phyloP scores from a whole-genome alignment of 2,797 vertebrate genomes.

The Calcarius lapponicus region DNA sequence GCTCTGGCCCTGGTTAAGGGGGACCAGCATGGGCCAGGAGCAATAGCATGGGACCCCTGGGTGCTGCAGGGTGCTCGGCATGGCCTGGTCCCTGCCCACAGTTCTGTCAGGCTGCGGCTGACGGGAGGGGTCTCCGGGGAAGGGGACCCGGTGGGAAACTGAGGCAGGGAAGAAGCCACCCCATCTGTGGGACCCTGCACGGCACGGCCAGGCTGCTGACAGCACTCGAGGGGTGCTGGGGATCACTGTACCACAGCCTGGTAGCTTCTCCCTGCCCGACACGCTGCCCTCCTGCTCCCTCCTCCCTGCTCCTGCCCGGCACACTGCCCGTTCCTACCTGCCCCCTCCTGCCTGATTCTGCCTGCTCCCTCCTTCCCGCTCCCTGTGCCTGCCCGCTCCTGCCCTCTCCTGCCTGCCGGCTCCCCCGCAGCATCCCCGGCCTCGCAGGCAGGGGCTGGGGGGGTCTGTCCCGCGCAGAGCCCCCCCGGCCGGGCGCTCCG shows the following conservation, averaged over 20 bases:
- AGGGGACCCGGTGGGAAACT: not conserved
- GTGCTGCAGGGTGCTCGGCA: not conserved
- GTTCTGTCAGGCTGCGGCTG: not conserved
- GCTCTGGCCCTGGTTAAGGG: conserved; percentile 42
- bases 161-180: not conserved
- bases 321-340: not conserved
- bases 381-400: not conserved
- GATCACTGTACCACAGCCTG: not conserved
- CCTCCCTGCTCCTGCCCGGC: not conserved
- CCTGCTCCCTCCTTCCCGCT: not conserved
- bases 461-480: accelerated
- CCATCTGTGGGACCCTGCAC: accelerated
- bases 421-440: not conserved
- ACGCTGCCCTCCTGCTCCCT: not conserved
- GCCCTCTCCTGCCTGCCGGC: not conserved
- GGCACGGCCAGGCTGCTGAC: not conserved
- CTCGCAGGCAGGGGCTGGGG: not conserved
- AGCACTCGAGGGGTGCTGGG: not conserved
- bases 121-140: not conserved
- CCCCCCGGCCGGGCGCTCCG: not conserved
- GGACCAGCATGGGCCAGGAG: not conserved
- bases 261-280: not conserved
- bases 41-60: not conserved
- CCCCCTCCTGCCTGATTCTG: not conserved
- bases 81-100: accelerated